Conservation (phyloP, 2,888 invertebrate species). For the Parasteatoda lunata region DNA sequence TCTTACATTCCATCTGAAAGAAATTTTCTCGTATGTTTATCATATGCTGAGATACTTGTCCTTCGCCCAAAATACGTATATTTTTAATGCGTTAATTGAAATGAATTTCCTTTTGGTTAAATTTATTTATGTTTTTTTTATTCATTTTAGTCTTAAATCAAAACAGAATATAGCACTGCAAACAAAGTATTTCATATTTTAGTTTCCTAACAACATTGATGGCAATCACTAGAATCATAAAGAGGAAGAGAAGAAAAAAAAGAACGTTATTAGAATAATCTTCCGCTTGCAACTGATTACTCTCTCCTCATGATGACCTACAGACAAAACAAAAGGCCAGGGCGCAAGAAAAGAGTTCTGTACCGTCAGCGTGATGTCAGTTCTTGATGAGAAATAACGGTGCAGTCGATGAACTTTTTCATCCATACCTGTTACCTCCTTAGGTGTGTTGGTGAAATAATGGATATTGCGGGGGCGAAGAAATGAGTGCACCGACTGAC, state of each 20-base stretch:
- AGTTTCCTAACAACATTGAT: no score
- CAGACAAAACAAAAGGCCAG: not conserved
- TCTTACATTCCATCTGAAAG: no score
- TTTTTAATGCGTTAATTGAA: no score
- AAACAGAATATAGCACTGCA: no score
- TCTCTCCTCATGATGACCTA: conserved; percentile 3
- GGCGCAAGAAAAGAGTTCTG: not conserved
- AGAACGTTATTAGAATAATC: not conserved
- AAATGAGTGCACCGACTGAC: conserved; percentile 42
- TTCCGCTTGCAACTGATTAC: not conserved
- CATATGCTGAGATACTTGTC: no score
- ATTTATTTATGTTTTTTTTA: no score
- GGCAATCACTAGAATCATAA: not conserved
- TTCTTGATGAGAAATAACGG: conserved; percentile 38
- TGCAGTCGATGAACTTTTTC: conserved; percentile 43
- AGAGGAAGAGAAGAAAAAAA: no score
- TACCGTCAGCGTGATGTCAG: not conserved
- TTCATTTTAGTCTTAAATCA: no score
- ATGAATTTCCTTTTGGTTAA: no score
- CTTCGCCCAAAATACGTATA: no score
- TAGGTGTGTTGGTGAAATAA: conserved; percentile 28
- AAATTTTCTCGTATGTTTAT: no score
- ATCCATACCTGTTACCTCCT: conserved; percentile 33
- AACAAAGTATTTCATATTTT: no score
- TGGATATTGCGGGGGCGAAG: conserved; percentile 37